A percentile compares a stretch with the other conserved stretches of the same genome.
phyloP scores from a whole-genome alignment of 2,113 vertebrate species.

The Mesocricetus auratus region DNA sequence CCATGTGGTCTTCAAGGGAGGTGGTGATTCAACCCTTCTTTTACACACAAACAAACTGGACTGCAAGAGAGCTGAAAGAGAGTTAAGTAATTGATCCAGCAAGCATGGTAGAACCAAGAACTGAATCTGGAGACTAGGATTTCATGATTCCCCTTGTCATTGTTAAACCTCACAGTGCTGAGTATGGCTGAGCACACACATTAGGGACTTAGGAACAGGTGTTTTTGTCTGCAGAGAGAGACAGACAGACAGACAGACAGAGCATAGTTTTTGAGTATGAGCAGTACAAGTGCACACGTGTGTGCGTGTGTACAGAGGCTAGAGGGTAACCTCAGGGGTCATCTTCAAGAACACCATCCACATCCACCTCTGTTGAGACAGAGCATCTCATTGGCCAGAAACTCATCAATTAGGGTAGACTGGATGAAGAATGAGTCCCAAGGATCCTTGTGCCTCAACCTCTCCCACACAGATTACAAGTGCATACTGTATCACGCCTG shows the following conservation, averaged over 20 bases:
- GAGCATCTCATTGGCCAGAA: not conserved
- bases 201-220: not conserved
- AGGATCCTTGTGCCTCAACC: not conserved
- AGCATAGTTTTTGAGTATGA: not conserved
- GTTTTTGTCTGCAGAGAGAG: no score
- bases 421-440: not conserved
- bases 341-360: not conserved
- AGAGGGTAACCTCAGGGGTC: not conserved
- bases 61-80: not conserved
- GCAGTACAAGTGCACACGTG: not conserved
- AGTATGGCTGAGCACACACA: not conserved
- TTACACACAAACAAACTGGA: conserved; percentile 12
- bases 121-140: not conserved
- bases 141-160: not conserved
- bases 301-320: not conserved
- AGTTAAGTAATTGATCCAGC: not conserved
- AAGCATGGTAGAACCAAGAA: not conserved
- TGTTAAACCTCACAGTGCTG: not conserved
- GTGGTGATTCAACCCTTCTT: not conserved
- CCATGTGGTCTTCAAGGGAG: not conserved
- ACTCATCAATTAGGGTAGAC: no score
- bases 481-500: not conserved
- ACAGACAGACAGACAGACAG: no score
- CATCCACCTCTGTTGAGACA: not conserved
- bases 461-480: not conserved